Conservation (phyloP, 2,888 invertebrate species). For the Acanthoscelides obtectus region DNA sequence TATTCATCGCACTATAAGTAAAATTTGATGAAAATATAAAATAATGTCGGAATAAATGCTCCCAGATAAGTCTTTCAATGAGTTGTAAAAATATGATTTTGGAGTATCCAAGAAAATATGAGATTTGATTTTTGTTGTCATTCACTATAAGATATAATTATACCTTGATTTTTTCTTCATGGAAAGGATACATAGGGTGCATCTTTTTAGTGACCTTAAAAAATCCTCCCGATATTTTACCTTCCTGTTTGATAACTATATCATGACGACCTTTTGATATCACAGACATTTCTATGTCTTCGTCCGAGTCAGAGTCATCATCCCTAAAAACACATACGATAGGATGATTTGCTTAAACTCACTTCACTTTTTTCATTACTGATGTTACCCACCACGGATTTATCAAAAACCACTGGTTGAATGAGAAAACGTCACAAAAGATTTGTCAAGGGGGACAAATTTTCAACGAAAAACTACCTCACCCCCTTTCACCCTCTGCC, state of each 20-base stretch:
- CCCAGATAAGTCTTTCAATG: too few species aligned
- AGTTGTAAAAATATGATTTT: too few species aligned
- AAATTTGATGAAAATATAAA: constrained; percentile 2
- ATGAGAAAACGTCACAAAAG: too few species aligned
- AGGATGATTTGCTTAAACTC: too few species aligned
- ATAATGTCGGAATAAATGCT: too few species aligned
- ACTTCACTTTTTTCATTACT: too few species aligned
- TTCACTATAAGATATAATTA: constrained; percentile 29
- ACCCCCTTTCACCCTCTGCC: too few species aligned
- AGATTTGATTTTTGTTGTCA: neutral
- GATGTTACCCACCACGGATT: too few species aligned
- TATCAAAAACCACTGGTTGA: too few species aligned
- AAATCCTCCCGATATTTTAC: constrained; percentile 63
- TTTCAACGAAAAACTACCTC: too few species aligned
- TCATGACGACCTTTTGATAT: constrained; percentile 80
- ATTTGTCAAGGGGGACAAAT: too few species aligned
- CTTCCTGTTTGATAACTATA: constrained; percentile 76
- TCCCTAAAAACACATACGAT: constrained; percentile 59
- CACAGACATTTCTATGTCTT: constrained; percentile 79
- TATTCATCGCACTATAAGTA: constrained; percentile 72
- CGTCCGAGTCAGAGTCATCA: constrained; percentile 77
- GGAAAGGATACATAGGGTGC: constrained; percentile 94
- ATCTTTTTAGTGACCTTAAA: constrained; percentile 87
- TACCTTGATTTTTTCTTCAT: constrained; percentile 79
- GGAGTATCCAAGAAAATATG: neutral